phyloP scores from a whole-genome alignment of 2,797 vertebrate species.

The Allochrocebus solatus region DNA sequence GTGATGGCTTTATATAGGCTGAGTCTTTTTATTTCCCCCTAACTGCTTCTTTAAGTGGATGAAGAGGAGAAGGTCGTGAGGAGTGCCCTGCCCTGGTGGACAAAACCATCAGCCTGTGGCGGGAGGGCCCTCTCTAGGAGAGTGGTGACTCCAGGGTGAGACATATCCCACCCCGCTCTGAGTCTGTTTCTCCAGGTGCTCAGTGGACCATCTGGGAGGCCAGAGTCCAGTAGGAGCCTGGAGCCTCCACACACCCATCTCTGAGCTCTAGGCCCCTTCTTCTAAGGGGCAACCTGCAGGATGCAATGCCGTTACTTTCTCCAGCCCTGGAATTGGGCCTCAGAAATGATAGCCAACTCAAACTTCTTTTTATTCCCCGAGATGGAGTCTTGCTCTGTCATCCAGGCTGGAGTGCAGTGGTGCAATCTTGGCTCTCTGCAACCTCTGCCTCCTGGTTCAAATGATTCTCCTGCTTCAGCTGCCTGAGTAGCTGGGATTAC shows the following conservation, averaged over 20 bases:
- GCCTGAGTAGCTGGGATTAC: neutral
- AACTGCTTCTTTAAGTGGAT: neutral
- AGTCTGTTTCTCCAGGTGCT: neutral
- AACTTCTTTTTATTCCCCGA: neutral
- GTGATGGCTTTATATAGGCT: neutral
- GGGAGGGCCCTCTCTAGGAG: neutral
- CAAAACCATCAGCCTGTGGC: neutral
- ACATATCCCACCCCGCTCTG: neutral
- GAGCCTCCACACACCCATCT: neutral
- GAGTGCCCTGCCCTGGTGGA: neutral
- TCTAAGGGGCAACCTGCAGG: neutral
- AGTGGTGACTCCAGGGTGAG: neutral
- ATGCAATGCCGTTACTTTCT: neutral
- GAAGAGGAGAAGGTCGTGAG: neutral
- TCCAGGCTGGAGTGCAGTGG: neutral
- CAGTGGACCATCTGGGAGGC: neutral
- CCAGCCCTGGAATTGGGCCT: neutral
- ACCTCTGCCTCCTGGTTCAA: neutral
- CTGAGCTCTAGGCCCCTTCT: neutral
- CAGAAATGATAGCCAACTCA: neutral
- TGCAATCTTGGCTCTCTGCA: neutral
- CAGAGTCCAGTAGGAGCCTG: neutral
- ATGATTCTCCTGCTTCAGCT: neutral
- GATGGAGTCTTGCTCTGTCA: neutral
- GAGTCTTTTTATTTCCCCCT: too few relatives aligned